Percentiles rank a stretch among this genome's conserved stretches.
Conservation (phyloP, 2,888 invertebrate genomes). For the Morpho achilles region DNA sequence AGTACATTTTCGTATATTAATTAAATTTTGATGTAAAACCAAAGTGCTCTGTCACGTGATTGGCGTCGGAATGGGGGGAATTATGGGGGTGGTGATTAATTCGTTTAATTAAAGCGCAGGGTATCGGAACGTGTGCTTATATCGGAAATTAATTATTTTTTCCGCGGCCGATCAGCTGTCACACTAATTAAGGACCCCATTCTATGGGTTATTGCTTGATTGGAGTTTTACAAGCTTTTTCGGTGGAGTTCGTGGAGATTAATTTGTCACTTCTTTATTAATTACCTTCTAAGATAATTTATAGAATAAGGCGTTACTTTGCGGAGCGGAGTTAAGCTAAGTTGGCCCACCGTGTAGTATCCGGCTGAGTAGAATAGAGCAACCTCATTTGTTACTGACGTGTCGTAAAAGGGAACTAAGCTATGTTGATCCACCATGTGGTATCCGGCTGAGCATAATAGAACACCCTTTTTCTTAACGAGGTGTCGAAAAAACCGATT, state of each 20-base stretch:
- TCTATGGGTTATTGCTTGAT: conserved; percentile 17
- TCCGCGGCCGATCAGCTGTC: conserved; percentile 29
- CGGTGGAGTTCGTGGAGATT: conserved; percentile 20
- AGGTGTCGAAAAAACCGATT: no score
- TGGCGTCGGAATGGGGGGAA: conserved; percentile 25
- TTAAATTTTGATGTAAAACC: conserved; percentile 33
- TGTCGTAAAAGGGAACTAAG: no score
- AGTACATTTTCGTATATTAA: conserved; percentile 29
- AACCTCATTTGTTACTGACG: no score
- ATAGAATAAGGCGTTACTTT: background rate
- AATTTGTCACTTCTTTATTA: conserved; percentile 14
- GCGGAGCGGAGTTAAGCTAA: no score
- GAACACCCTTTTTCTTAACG: no score
- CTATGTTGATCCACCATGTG: no score
- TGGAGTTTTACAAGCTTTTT: conserved; percentile 22
- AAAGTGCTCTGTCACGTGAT: conserved; percentile 37
- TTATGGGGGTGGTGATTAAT: conserved; percentile 39
- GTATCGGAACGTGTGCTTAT: conserved; percentile 34
- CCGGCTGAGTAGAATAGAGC: no score
- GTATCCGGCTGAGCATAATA: no score
- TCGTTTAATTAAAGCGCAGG: conserved; percentile 44
- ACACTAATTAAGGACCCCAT: conserved; percentile 32
- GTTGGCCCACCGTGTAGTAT: no score
- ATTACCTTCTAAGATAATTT: background rate
- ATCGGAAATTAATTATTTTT: conserved; percentile 33